A percentile compares a stretch with the other conserved stretches of the same genome.
Conservation (phyloP, 2,113 vertebrate species). For the Protobothrops flavoviridis region DNA sequence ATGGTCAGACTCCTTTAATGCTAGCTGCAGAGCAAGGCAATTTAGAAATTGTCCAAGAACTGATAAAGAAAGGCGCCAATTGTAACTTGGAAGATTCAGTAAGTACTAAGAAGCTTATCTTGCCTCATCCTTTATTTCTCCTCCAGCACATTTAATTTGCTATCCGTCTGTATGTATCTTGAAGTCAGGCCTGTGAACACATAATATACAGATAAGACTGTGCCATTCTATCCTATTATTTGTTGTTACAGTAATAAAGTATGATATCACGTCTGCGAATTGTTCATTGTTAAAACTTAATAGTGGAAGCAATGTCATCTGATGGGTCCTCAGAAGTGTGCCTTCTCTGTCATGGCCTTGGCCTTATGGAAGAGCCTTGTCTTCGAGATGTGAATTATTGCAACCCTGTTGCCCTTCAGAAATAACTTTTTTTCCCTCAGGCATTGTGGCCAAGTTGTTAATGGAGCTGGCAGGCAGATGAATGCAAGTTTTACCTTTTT, state of each 20-base stretch:
- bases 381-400: not conserved
- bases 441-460: not conserved
- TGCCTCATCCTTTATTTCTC: not conserved
- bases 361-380: not conserved
- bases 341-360: not conserved
- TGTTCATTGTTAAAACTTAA: not conserved
- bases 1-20: conserved; percentile 94
- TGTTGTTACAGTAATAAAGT: not conserved
- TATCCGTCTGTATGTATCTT: not conserved
- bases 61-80: conserved; percentile 91
- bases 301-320: not conserved
- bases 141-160: not conserved
- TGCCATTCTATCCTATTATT: not conserved
- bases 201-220: not conserved
- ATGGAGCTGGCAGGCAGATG: not conserved
- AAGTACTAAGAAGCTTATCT: conserved; percentile 45
- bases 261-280: not conserved
- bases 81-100: conserved; percentile 94
- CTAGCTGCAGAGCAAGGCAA: conserved; percentile 93
- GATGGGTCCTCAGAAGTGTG: not conserved
- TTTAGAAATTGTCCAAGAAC: conserved; percentile 91
- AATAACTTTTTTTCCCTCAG: not conserved
- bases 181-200: not conserved
- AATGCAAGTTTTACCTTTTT: not conserved
- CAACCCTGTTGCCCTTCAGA: not conserved